phyloP scores from a whole-genome alignment of 2,113 vertebrate genomes.

The Thalassarche chlororhynchos region DNA sequence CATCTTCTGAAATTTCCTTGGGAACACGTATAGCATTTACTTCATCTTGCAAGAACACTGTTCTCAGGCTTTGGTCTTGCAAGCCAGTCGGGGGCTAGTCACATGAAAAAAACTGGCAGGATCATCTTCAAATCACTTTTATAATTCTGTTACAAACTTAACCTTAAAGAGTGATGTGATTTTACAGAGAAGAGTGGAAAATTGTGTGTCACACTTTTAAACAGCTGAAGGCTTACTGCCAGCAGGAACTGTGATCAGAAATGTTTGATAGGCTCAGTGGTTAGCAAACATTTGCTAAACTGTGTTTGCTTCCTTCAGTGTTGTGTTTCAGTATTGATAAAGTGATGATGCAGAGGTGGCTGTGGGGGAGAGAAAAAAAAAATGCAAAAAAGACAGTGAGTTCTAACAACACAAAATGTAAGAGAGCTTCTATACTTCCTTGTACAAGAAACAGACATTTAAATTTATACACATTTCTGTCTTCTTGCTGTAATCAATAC shows the following conservation, averaged over 20 bases:
- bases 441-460: neutral
- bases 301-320: neutral
- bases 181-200: neutral
- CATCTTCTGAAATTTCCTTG: neutral
- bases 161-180: neutral
- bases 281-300: neutral
- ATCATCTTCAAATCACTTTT: neutral
- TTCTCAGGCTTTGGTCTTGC: neutral
- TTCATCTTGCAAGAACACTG: neutral
- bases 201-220: neutral
- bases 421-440: neutral
- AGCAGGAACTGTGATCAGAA: conserved; percentile 2
- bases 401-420: neutral
- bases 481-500: neutral
- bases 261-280: neutral
- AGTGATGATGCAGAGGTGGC: neutral
- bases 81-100: neutral
- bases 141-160: neutral
- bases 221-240: neutral
- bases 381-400: neutral
- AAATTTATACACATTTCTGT: neutral
- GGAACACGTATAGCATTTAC: neutral
- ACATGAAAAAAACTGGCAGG: neutral
- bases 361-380: neutral
- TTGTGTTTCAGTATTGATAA: neutral